A percentile compares a stretch with the other conserved stretches of the same genome.
Evolutionary conservation across 2,113 vertebrate species (phyloP).

Genomic region (Mola mola): DNA sequence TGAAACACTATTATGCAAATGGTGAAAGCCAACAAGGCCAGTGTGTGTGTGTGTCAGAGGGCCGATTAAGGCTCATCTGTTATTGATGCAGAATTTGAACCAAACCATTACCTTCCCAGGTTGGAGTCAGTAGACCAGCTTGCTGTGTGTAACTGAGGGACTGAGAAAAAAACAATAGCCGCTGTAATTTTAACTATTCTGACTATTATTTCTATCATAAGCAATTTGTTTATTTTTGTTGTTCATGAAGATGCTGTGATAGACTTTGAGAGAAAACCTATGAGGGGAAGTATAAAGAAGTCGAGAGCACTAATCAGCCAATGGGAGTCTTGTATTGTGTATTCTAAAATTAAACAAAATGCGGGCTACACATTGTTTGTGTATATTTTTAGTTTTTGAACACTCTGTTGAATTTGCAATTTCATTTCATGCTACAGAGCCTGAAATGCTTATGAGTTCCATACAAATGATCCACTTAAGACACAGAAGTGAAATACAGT

Average conservation of each 20-base stretch:
- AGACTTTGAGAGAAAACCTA: background rate
- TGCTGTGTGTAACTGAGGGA: constrained; percentile 32
- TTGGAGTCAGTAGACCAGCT: constrained; percentile 54
- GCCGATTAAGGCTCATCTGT: constrained; percentile 97
- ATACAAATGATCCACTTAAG: no score
- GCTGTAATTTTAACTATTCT: no score
- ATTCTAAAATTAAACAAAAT: background rate
- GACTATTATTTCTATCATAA: no score
- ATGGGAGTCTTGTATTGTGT: background rate
- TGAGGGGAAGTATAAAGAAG: background rate
- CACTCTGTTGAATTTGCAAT: no score
- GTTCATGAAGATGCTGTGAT: background rate
- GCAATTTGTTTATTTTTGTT: background rate
- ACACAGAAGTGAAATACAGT: no score
- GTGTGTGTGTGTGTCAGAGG: constrained; percentile 82
- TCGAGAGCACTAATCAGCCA: background rate
- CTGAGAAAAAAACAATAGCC: background rate
- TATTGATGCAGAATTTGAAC: constrained; percentile 97
- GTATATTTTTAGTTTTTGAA: no score
- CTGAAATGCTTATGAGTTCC: no score
- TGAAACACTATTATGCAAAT: constrained; percentile 99
- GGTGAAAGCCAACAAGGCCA: constrained; percentile 87
- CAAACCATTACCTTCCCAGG: constrained; percentile 89
- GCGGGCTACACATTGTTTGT: no score
- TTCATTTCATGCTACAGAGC: background rate